Evolutionary conservation across 1,140 invertebrate genomes (phyloP), one percentile per base, ranked within the genome.

Genomic region (Scaptomyza hsui): DNA sequence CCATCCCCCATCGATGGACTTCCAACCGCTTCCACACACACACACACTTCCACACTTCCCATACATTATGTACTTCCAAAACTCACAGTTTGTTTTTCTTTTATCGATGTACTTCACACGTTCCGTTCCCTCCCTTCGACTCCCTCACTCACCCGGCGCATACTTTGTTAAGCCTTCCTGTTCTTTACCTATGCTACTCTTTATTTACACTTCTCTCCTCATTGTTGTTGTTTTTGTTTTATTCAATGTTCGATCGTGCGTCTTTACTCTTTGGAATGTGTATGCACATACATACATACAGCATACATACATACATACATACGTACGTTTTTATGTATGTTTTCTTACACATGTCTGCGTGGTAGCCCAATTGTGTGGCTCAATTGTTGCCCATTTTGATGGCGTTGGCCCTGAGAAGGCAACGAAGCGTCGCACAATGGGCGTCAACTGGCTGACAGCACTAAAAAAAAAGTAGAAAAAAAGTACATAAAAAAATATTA

Each of bases 351-450:
- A 19, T 70, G 35, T 52, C 49, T 65, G 44, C 75, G 49, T 73
- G 39, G 72, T 64, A 81, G 55, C 65, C 78, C 78, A 80, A 81
- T 80, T 80, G 78, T 80, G 42, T 53, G 63, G 73, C 73, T 82
- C 78, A 81, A 81, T 81, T 81, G 78, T 81, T 63, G 78, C 68
- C 73, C 68, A 64, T 76, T 81, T 81, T 63, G 61, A 64, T 82
- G 74, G 78, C 78, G 62, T 72, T 60, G 62, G 61, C 61, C 61
- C 49, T 47, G 69, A 55, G 64, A 51, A 65, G 68, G 73, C 78
- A 81, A 15, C 71, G 47, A 73, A 82, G 78, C 78, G 56, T 63
- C 64, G 78, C 70, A 81, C 78, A 57, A 62, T 83, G 79, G 78
- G 74, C 47, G 15, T 61, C 44, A 60, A 49, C 53, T 59, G 29